Conservation (phyloP, 2,113 vertebrate genomes). For the Toxotes jaculatrix region DNA sequence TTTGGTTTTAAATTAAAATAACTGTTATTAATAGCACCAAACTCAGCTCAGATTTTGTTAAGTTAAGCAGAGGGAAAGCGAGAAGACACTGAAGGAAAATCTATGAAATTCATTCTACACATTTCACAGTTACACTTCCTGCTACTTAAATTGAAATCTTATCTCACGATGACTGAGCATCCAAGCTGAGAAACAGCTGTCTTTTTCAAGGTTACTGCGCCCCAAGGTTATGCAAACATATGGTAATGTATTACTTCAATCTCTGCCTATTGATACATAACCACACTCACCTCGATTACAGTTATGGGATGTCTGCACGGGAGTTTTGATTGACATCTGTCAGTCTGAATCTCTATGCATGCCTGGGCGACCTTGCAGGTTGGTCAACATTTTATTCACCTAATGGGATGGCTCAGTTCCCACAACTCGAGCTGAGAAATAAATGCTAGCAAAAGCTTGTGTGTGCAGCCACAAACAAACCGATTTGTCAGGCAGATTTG, state of each 20-base stretch:
- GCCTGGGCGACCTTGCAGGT: conserved; percentile 39
- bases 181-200: conserved; percentile 72
- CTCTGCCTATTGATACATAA: conserved; percentile 64
- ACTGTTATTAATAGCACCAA: conserved; percentile 43
- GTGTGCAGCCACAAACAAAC: conserved; percentile 31
- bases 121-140: conserved; percentile 34
- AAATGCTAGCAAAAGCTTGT: not conserved
- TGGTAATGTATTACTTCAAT: conserved; percentile 66
- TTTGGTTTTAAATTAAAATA: conserved; percentile 49
- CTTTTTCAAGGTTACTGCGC: conserved; percentile 69
- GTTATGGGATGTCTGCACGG: conserved; percentile 4
- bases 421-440: conserved; percentile 3
- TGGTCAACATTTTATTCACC: conserved; percentile 31
- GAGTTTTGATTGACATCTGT: conserved; percentile 69
- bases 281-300: conserved; percentile 29
- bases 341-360: conserved; percentile 6
- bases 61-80: conserved; percentile 21
- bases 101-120: conserved; percentile 31
- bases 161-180: conserved; percentile 61
- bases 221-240: conserved; percentile 73
- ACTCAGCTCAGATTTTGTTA: conserved; percentile 20
- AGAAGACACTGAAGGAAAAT: conserved; percentile 34
- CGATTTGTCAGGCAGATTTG: conserved; percentile 65
- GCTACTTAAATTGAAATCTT: conserved; percentile 61
- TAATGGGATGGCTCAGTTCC: conserved; percentile 16